Base-by-base conservation (phyloP, 2,113 vertebrate species). In the Planiliza haematocheilus region DNA sequence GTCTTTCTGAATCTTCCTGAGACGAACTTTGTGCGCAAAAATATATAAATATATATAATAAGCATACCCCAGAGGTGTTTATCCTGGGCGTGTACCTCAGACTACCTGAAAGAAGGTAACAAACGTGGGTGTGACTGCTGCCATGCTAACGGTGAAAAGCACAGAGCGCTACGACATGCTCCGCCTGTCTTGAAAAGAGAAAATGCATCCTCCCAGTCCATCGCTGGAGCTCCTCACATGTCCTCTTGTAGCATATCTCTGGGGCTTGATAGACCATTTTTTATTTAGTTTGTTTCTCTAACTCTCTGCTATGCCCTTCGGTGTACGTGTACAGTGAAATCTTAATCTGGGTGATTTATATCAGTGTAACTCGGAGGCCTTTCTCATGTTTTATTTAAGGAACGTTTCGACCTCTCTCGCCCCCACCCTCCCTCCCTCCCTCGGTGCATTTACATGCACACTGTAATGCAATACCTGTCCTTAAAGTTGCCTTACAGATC, bases 291-390 rank as follows among this genome's bases (percentile, higher is more conserved):
- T 53, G 11, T 72, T 6, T 77, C 58, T 75, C 58, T 84, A 5
- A 30, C 49, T 76, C 42, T 82, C 53, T 72, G 53, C 67, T 74
- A 61, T 70, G 68, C 63, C 80, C 70, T 72, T 56, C 68, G 48
- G 43, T 86, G 60, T 84, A 74, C 4, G 57, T 82, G 63, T 82
- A 43, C 10, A 36, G 56, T 83, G 34, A 79, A 75, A 14, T 79
- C 38, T 79, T 64, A 42, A 64, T 21, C 82, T 53, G 49, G 58
- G 55, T 82, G 70, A 82, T 65, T 87, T 89, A 66, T 81, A 85
- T 90, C 80, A 70, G 50, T 89, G 82, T 87, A 81, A 79, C 84
- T 88, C 52, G 10, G 88, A 91, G 88, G 91, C 89, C 91, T 92
- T 92, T 86, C 69, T 63, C 60, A 79, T 82, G 85, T 89, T 79